These are phyloP conservation scores for Datnioides undecimradiatus DNA, from an alignment of 2,113 vertebrate genomes.

Conservation along the genomic window DNA sequence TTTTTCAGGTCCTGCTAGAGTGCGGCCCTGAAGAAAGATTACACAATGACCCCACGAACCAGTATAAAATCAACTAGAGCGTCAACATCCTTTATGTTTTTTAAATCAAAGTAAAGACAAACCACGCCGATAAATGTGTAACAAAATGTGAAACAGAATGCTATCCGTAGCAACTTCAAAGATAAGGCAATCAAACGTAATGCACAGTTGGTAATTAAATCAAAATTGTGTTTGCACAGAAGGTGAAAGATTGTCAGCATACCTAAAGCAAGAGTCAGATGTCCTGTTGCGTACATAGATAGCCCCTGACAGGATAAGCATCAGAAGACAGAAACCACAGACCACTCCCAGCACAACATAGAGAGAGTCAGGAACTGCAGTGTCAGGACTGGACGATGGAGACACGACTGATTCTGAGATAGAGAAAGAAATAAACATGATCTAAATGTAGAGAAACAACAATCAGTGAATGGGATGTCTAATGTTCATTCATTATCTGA, in stretches of 20 bases:
- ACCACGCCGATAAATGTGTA: neutral
- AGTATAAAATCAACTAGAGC: neutral
- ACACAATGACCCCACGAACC: neutral
- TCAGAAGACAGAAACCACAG: slow-evolving; percentile 82
- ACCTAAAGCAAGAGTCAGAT: slow-evolving; percentile 88
- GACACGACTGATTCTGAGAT: slow-evolving; percentile 61
- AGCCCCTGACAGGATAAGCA: slow-evolving; percentile 84
- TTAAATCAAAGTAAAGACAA: neutral
- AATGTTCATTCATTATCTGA: neutral
- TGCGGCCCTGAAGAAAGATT: neutral
- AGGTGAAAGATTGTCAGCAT: slow-evolving; percentile 58
- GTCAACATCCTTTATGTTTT: neutral
- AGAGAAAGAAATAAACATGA: neutral
- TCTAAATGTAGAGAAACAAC: neutral
- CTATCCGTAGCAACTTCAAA: neutral
- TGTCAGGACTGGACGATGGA: slow-evolving; percentile 86
- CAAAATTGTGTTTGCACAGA: neutral
- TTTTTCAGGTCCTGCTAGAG: slow-evolving; percentile 19
- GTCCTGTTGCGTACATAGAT: slow-evolving; percentile 84
- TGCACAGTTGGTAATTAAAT: slow-evolving; percentile 14
- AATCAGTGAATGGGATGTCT: neutral
- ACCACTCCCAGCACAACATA: slow-evolving; percentile 86
- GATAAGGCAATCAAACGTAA: slow-evolving; percentile 13
- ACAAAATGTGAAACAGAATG: neutral
- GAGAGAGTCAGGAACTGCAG: slow-evolving; percentile 76